Evolutionary conservation across 2,113 vertebrate species (phyloP).

Genomic region (Tretioscincus oriximinensis): DNA sequence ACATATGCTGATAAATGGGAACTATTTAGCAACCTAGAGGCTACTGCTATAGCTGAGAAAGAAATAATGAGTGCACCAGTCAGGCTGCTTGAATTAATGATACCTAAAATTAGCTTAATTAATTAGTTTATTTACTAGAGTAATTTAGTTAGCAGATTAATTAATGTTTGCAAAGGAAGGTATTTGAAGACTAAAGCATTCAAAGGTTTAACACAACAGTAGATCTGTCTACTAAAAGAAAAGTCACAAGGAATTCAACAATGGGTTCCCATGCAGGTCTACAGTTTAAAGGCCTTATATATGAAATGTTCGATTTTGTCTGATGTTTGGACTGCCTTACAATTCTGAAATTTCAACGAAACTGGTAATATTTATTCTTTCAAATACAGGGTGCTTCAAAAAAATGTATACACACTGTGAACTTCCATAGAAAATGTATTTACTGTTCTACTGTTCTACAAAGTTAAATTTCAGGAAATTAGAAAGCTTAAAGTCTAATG

Average conservation of each 20-base stretch:
- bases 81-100: conserved; percentile 71
- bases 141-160: conserved; percentile 71
- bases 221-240: neutral
- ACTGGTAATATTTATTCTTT: neutral
- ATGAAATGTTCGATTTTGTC: no score
- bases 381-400: no score
- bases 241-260: neutral
- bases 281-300: neutral
- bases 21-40: conserved; percentile 51
- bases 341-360: neutral
- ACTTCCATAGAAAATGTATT: no score
- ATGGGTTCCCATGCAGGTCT: neutral
- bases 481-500: no score
- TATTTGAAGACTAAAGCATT: conserved; percentile 52
- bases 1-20: conserved; percentile 61
- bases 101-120: conserved; percentile 74
- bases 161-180: conserved; percentile 64
- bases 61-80: conserved; percentile 63
- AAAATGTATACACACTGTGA: no score
- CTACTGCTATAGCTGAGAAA: conserved; percentile 47
- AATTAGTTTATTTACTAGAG: conserved; percentile 69
- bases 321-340: neutral
- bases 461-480: no score
- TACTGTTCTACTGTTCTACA: no score
- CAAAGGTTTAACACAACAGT: conserved; percentile 1